phyloP scores from a whole-genome alignment of 64 coral and sea anemone genomes.

The Stichodactyla helianthus region DNA sequence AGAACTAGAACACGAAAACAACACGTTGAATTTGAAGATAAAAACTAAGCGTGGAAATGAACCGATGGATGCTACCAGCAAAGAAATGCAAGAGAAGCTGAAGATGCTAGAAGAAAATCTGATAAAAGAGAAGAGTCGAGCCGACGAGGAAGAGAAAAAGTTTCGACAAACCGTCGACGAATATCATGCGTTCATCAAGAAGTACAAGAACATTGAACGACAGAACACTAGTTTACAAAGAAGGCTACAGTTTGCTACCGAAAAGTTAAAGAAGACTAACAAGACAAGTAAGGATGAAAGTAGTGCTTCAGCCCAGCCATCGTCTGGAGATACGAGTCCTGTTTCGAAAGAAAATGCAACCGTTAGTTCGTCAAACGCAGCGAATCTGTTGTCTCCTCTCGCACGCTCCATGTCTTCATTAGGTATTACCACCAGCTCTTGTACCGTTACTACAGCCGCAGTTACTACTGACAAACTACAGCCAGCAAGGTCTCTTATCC shows the following conservation, averaged over 20 bases:
- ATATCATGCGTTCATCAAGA: not conserved
- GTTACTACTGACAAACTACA: not conserved
- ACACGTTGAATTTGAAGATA: not conserved
- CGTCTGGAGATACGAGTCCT: not conserved
- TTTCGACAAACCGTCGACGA: not conserved
- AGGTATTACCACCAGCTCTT: not conserved
- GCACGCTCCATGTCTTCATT: slow-evolving; percentile 19
- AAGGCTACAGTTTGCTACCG: not conserved
- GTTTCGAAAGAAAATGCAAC: not conserved
- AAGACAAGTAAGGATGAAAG: not conserved
- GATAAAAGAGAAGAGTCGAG: not conserved
- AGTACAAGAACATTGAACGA: not conserved
- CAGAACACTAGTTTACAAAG: slow-evolving; percentile 10
- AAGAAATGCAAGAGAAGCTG: not conserved
- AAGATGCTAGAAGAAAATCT: not conserved
- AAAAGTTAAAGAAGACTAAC: slow-evolving; percentile 15
- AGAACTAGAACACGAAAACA: not conserved
- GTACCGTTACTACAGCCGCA: not conserved
- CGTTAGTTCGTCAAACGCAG: not conserved
- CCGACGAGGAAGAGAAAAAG: not conserved
- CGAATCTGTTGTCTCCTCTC: not conserved
- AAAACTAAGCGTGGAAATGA: not conserved
- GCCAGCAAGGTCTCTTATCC: not conserved
- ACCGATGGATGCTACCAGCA: not conserved
- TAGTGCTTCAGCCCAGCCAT: not conserved